phyloP scores from a whole-genome alignment of 1,140 invertebrate species.

The Drosophila santomea region DNA sequence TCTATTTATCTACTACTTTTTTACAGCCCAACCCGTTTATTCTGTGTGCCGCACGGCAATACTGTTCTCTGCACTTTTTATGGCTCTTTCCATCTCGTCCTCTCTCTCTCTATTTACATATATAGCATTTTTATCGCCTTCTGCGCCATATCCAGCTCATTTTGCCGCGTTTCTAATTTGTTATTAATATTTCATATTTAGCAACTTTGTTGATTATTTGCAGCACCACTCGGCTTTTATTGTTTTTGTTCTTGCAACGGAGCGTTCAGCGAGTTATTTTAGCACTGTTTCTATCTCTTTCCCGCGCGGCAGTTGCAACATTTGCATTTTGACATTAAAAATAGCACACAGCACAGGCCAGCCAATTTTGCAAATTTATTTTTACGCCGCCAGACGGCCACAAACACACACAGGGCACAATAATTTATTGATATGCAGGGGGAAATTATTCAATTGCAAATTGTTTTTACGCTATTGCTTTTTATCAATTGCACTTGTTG shows the following conservation, averaged over 20 bases:
- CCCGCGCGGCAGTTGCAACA: slow-evolving; percentile 33
- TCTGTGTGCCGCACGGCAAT: slow-evolving; percentile 23
- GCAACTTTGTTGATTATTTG: slow-evolving; percentile 41
- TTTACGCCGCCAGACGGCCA: slow-evolving; percentile 55
- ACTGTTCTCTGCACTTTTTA: slow-evolving; percentile 25
- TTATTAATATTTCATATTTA: slow-evolving; percentile 25
- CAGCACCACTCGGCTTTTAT: slow-evolving; percentile 19
- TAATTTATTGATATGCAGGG: slow-evolving; percentile 37
- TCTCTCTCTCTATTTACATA: not conserved
- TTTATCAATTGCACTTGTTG: slow-evolving; percentile 49
- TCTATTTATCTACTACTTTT: not conserved
- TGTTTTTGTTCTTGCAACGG: slow-evolving; percentile 30
- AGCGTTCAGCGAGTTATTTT: slow-evolving; percentile 48
- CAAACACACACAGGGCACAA: slow-evolving; percentile 22
- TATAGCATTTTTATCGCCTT: slow-evolving; percentile 16
- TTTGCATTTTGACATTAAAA: slow-evolving; percentile 59
- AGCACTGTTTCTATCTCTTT: slow-evolving; percentile 21
- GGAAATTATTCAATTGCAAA: slow-evolving; percentile 39
- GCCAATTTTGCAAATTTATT: slow-evolving; percentile 42
- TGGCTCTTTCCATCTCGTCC: not conserved
- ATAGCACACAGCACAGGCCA: slow-evolving; percentile 61
- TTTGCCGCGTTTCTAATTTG: slow-evolving; percentile 25
- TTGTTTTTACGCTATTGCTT: slow-evolving; percentile 24
- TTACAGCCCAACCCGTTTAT: slow-evolving; percentile 1
- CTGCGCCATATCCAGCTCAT: slow-evolving; percentile 13